Base-by-base conservation (phyloP, 2,888 invertebrate species). In the Lasioglossum lativentre region DNA sequence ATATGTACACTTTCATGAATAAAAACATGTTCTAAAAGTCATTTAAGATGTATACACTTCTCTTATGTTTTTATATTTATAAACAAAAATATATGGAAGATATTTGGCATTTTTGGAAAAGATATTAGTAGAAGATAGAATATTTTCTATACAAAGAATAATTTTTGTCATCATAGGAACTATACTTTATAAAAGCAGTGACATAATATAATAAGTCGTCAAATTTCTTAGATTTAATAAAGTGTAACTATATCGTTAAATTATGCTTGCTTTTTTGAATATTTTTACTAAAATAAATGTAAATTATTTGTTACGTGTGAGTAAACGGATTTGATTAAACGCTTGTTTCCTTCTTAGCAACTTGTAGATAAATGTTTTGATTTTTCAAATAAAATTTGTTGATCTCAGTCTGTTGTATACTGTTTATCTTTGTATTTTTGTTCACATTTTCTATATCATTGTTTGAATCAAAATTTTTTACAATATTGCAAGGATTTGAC, bases 321-420 rank as follows among this genome's bases (percentile, higher is more conserved):
- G 56, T 42, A 70, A 80, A 86, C 75, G 27, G 74, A 52, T 80
- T 40, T 70, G 59, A 86, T 93, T 88, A 95, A 82, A 95, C 95
- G 78, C 95, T 95, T 74, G 95, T 95, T 90, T 95, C 95, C 86
- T 94, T 95, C 68, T 95, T 95, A 5, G 91, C 88, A 71, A 92
- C 90, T 76, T 88, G 88, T 72, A 90, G 81, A 75, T 91, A 89
- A 81, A 85, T 90, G 27, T 88, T 83, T n/a, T 89, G 68, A 82
- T 89, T 88, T 52, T 89, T 86, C 42, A 89, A 82, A 71, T 90
- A 90, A 12, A 83, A 77, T 59, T 92, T 90, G 68, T 84, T 83
- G 40, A 82, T 81, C 74, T 86, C 88, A 45, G 86, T 73, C 38
- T 86, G 76, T 16, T 86, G 81, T 71, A 74, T 71, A 42, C 82